Evolutionary conservation across 2,888 invertebrate genomes (phyloP).

Genomic region (Eucera pruinosa): DNA sequence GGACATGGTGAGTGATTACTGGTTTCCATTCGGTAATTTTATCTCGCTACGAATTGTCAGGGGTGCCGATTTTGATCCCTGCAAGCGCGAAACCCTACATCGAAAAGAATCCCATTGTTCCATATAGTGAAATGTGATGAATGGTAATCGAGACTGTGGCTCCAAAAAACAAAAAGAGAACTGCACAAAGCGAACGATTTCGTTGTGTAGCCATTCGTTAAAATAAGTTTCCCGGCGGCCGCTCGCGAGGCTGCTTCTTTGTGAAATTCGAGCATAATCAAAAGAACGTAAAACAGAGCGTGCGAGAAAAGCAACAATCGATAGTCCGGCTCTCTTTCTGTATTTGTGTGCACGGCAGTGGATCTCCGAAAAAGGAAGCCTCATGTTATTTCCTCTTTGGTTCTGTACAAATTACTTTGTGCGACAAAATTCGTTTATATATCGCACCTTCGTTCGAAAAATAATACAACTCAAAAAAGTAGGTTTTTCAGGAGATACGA

Average conservation of each 20-base stretch:
- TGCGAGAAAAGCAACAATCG: not conserved
- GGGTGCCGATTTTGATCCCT: conserved; percentile 28
- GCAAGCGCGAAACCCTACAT: not conserved
- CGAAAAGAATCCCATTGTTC: conserved; percentile 57
- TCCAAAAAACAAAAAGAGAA: not conserved
- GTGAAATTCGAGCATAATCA: not conserved
- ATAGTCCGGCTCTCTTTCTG: not conserved
- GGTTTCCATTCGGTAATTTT: conserved; percentile 40
- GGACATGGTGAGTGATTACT: conserved; percentile 42
- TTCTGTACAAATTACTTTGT: not conserved
- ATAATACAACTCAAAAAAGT: too few species aligned
- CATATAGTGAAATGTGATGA: conserved; percentile 39
- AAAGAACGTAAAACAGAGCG: not conserved
- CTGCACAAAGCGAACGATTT: not conserved
- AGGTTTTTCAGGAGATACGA: too few species aligned
- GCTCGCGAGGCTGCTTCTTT: not conserved
- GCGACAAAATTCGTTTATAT: not conserved
- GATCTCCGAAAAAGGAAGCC: not conserved
- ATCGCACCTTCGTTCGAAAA: too few species aligned
- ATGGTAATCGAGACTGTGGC: not conserved
- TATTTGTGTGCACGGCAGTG: not conserved
- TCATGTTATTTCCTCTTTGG: not conserved
- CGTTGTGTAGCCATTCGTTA: conserved; percentile 2
- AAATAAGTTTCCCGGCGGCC: not conserved
- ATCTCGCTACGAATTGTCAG: conserved; percentile 28